These are phyloP conservation scores for Chiloscyllium plagiosum DNA, from an alignment of 2,113 vertebrate species.

Conservation along the genomic window DNA sequence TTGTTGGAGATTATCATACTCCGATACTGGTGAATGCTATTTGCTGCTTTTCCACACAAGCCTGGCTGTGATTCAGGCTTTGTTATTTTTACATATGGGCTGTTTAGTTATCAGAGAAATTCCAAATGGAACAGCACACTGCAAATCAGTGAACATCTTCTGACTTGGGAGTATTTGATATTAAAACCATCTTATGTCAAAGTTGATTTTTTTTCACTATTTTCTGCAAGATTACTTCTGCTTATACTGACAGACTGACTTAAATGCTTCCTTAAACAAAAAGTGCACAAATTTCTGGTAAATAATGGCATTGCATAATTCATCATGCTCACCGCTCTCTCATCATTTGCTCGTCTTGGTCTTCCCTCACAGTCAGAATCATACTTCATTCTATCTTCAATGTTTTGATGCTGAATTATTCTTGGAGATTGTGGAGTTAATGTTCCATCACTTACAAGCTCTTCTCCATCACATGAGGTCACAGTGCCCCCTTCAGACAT, in stretches of 20 bases:
- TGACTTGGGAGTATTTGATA: background rate
- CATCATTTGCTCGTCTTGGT: background rate
- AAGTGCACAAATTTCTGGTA: background rate
- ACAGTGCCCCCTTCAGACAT: background rate
- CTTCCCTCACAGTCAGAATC: background rate
- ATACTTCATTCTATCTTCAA: constrained; percentile 5
- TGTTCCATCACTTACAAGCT: background rate
- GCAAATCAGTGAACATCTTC: background rate
- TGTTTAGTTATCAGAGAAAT: background rate
- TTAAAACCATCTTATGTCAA: background rate
- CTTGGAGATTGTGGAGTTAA: background rate
- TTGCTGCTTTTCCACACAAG: background rate
- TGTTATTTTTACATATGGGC: background rate
- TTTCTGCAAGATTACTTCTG: background rate
- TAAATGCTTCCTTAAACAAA: background rate
- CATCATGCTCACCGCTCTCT: background rate
- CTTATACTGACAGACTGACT: background rate
- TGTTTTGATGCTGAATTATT: background rate
- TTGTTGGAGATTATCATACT: background rate
- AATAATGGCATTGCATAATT: background rate
- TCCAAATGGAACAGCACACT: background rate
- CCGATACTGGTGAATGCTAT: background rate
- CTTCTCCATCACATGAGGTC: background rate
- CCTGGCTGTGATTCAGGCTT: background rate
- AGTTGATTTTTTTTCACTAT: background rate